Evolutionary conservation across 2,113 vertebrate genomes (phyloP).

Genomic region (Saccopteryx bilineata): DNA sequence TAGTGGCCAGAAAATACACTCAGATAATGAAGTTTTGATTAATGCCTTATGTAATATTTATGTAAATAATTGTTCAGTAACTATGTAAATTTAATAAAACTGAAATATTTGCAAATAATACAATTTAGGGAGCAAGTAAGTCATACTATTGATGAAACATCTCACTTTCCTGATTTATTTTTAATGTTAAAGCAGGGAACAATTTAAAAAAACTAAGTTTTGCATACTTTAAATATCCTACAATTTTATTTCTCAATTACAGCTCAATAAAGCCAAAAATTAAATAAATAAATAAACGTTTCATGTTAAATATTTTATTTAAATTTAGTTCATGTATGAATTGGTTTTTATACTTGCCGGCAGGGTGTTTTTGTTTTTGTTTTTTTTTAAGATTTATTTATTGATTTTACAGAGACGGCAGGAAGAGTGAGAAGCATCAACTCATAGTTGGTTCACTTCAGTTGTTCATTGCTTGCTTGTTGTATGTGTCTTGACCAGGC

Average conservation of each 20-base stretch:
- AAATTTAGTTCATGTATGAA: background rate
- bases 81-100: background rate
- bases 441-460: too few relatives aligned
- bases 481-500: too few relatives aligned
- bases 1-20: background rate
- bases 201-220: background rate
- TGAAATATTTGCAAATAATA: background rate
- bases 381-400: too few relatives aligned
- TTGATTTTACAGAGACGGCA: too few relatives aligned
- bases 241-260: background rate
- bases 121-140: background rate
- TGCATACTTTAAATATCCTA: background rate
- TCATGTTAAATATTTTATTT: background rate
- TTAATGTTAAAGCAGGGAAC: background rate
- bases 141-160: background rate
- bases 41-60: background rate
- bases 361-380: too few relatives aligned
- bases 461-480: too few relatives aligned
- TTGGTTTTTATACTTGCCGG: background rate
- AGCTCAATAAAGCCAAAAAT: background rate
- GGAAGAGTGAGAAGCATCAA: too few relatives aligned
- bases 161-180: background rate
- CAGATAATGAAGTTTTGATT: background rate
- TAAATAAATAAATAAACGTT: background rate
- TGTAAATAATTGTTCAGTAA: background rate